A percentile compares a stretch with the other conserved stretches of the same genome.
phyloP scores from a whole-genome alignment of 2,888 invertebrate genomes.

The Dynastes hyllus region DNA sequence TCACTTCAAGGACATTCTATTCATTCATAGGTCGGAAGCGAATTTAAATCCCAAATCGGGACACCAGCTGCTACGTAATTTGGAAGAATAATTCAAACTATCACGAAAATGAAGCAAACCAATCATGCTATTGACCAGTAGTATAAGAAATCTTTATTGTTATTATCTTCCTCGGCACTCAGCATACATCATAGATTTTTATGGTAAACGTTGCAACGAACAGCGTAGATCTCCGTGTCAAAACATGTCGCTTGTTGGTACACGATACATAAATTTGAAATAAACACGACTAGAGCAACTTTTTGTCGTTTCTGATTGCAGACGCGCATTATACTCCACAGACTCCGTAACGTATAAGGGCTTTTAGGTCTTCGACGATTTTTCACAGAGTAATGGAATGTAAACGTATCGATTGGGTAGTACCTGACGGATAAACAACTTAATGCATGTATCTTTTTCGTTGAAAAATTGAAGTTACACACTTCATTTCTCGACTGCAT shows the following conservation, averaged over 20 bases:
- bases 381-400: conserved; percentile 49
- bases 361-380: conserved; percentile 30
- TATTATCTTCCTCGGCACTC: neutral
- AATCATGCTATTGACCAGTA: no score
- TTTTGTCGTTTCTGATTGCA: conserved; percentile 35
- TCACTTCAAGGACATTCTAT: no score
- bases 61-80: no score
- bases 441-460: conserved; percentile 32
- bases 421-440: conserved; percentile 50
- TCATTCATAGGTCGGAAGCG: no score
- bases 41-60: no score
- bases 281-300: conserved; percentile 2
- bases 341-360: conserved; percentile 23
- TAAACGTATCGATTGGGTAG: conserved; percentile 40
- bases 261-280: conserved; percentile 36
- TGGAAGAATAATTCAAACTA: no score
- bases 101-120: no score
- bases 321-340: conserved; percentile 26
- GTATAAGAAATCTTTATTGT: no score
- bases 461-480: conserved; percentile 46
- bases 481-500: conserved; percentile 44
- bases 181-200: conserved; percentile 10
- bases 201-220: neutral
- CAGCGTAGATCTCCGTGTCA: neutral
- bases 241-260: conserved; percentile 27